Percentiles rank a stretch among this genome's conserved stretches.
phyloP scores from a whole-genome alignment of 2,797 vertebrate genomes.

The Gymnoscopelus braueri region DNA sequence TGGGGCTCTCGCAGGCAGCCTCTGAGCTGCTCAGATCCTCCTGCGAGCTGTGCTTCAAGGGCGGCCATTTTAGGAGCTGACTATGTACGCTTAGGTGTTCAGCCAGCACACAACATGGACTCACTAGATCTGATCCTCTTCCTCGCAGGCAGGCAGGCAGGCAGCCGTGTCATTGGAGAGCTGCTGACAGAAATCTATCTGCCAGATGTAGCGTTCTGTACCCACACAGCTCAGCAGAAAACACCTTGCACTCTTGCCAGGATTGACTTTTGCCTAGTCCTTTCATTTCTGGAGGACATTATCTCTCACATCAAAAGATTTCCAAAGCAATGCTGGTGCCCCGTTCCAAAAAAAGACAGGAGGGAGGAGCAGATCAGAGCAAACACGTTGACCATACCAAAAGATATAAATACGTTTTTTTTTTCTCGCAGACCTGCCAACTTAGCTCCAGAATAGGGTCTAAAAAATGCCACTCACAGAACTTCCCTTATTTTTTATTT shows the following conservation, averaged over 20 bases:
- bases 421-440: conserved; percentile 60
- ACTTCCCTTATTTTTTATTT: conserved; percentile 72
- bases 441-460: conserved; percentile 73
- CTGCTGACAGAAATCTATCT: conserved; percentile 85
- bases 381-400: conserved; percentile 37
- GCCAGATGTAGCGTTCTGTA: conserved; percentile 79
- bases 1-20: conserved; percentile 89
- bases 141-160: conserved; percentile 77
- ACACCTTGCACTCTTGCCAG: conserved; percentile 67
- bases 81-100: conserved; percentile 82
- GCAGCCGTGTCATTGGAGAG: conserved; percentile 80
- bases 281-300: conserved; percentile 70
- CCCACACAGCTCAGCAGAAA: conserved; percentile 81
- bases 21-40: conserved; percentile 93
- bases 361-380: conserved; percentile 48
- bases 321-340: conserved; percentile 44
- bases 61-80: conserved; percentile 98
- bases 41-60: conserved; percentile 88
- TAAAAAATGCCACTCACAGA: conserved; percentile 82
- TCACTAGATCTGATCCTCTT: conserved; percentile 87
- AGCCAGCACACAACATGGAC: conserved; percentile 93
- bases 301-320: conserved; percentile 67
- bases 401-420: conserved; percentile 50
- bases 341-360: conserved; percentile 24
- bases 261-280: conserved; percentile 56